Conservation (phyloP, 2,797 vertebrate species). For the Sphenopsis melanotis region DNA sequence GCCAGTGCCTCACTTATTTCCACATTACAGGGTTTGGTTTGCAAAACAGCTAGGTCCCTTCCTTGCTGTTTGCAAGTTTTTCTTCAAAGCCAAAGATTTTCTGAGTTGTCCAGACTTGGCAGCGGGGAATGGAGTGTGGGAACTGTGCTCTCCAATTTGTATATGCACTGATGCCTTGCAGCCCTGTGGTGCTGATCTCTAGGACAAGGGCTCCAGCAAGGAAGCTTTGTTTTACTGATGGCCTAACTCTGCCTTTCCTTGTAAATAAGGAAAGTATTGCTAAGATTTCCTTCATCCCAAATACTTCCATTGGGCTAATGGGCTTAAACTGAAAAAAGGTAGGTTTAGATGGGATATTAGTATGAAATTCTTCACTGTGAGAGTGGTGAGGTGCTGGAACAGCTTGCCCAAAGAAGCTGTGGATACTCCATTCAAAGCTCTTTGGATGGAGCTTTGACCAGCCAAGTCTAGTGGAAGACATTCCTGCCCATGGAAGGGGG, state of each 20-base stretch:
- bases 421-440: neutral
- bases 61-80: neutral
- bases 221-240: neutral
- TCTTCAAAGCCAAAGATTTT: neutral
- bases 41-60: neutral
- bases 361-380: neutral
- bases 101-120: neutral
- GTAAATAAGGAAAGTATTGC: neutral
- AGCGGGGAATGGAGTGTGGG: neutral
- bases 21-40: neutral
- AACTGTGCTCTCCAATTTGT: neutral
- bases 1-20: neutral
- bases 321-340: neutral
- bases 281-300: neutral
- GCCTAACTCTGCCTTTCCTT: neutral
- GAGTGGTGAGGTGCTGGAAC: neutral
- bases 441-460: neutral
- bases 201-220: neutral
- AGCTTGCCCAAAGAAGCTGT: neutral
- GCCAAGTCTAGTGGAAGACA: neutral
- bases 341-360: neutral
- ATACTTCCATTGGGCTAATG: neutral
- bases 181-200: neutral
- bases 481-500: neutral
- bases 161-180: neutral